Percentiles rank a stretch among this genome's conserved stretches.
Conservation (phyloP, 64 coral and sea anemone genomes). For the Orbicella faveolata region DNA sequence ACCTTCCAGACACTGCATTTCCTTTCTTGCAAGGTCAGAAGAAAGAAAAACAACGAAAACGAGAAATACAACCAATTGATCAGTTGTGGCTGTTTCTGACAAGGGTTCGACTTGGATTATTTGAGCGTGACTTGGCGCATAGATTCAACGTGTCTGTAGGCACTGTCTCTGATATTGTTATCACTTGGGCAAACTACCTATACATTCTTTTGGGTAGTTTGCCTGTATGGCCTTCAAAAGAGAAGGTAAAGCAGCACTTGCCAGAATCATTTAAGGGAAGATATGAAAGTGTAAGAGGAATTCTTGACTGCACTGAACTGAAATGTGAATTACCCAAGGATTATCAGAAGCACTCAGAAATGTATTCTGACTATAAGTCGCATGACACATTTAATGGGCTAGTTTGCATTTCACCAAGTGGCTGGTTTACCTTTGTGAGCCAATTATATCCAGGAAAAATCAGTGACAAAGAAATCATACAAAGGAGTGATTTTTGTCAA, state of each 20-base stretch:
- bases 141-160: conserved; percentile 39
- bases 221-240: conserved; percentile 37
- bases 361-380: too few species aligned
- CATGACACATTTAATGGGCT: too few species aligned
- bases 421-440: too few species aligned
- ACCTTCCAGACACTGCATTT: too few species aligned
- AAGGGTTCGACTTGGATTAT: conserved; percentile 27
- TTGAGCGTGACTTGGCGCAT: conserved; percentile 49
- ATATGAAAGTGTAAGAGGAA: neutral
- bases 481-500: too few species aligned
- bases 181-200: neutral
- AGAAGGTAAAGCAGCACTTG: conserved; percentile 32
- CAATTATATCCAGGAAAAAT: too few species aligned
- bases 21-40: too few species aligned
- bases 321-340: conserved; percentile 67
- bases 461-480: too few species aligned
- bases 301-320: conserved; percentile 64
- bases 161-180: conserved; percentile 38
- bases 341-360: conserved; percentile 53
- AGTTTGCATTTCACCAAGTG: too few species aligned
- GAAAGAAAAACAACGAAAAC: too few species aligned
- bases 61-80: too few species aligned
- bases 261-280: conserved; percentile 17
- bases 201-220: conserved; percentile 45
- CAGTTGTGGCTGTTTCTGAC: conserved; percentile 50